Evolutionary conservation across 2,888 invertebrate genomes (phyloP), one percentile per base, ranked within the genome.

Genomic region (Xestobium rufovillosum): DNA sequence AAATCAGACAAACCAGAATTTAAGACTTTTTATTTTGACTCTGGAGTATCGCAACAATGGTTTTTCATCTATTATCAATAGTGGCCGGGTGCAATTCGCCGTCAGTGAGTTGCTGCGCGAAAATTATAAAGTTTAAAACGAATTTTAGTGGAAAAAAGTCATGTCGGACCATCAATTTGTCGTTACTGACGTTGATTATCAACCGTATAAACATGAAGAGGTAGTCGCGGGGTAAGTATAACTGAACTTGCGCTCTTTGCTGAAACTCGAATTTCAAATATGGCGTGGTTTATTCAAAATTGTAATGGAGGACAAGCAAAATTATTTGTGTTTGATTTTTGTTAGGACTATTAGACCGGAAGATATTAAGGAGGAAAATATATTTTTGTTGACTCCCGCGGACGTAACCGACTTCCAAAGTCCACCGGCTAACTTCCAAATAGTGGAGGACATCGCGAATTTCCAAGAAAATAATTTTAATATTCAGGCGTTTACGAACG

Each of bases 361-460:
- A 39, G 50, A 51, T 27, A 48, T 57, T 2, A 53, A 53, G 34
- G 53, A 56, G 36, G 55, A 53, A 13, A 57, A 59, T 26, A 50
- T 56, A 6, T 39, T 58, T 14, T 43, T 57, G 10, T 56, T 59
- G 34, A 50, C 55, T 3, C 53, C 52, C 27, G 43, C 53, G 14
- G 58, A 57, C 16, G 37, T 44, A 39, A 34, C 30, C 23, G 26
- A 34, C 9, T 25, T 15, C 32, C 31, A 19, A 14, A 30, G 37
- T 2, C 34, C 12, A 26, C 28, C 35, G 15, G 40, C 28, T 33
- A 41, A 36, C 8, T 41, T 42, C 25, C 44, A 43, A 26, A 42
- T 45, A 12, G 45, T 49, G 15, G 49, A 49, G 9, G 37, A 45
- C 26, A 36, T 45, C 11, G 45, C 36, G 9, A 41, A 40, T 31